Conservation (phyloP, 2,888 invertebrate genomes). For the Drosophila neotestacea region DNA sequence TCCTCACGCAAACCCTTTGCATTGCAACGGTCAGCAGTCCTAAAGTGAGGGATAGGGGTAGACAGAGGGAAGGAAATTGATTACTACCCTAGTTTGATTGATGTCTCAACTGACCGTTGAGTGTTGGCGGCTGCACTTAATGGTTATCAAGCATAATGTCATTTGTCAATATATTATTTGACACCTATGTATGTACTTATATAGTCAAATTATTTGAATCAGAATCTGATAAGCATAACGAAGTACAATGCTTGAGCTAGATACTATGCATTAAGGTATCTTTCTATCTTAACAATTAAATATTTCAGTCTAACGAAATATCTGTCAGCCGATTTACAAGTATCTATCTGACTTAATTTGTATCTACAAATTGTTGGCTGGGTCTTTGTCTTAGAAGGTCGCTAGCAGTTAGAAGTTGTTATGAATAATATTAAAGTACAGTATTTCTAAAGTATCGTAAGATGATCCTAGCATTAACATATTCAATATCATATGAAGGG, state of each 20-base stretch:
- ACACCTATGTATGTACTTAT: conserved; percentile 11
- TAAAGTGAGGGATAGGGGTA: conserved; percentile 10
- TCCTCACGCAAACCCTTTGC: conserved; percentile 17
- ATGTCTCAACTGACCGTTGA: conserved; percentile 77
- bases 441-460: neutral
- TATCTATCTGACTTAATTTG: too few species aligned
- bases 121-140: conserved; percentile 65
- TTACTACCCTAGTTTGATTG: conserved; percentile 71
- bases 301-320: neutral
- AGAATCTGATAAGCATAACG: conserved; percentile 15
- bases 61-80: neutral
- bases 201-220: conserved; percentile 19
- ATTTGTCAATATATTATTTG: conserved; percentile 66
- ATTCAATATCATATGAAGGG: conserved; percentile 25
- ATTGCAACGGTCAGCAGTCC: conserved; percentile 17
- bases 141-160: conserved; percentile 69
- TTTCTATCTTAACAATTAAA: too few species aligned
- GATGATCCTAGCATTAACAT: conserved; percentile 8
- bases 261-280: too few species aligned
- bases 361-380: neutral
- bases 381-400: neutral
- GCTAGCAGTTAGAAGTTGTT: neutral
- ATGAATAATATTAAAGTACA: conserved; percentile 4
- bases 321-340: neutral
- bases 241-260: neutral